A percentile compares a stretch with the other conserved stretches of the same genome.
Conservation (phyloP, 2,888 invertebrate genomes). For the Micoletzkya japonica region DNA sequence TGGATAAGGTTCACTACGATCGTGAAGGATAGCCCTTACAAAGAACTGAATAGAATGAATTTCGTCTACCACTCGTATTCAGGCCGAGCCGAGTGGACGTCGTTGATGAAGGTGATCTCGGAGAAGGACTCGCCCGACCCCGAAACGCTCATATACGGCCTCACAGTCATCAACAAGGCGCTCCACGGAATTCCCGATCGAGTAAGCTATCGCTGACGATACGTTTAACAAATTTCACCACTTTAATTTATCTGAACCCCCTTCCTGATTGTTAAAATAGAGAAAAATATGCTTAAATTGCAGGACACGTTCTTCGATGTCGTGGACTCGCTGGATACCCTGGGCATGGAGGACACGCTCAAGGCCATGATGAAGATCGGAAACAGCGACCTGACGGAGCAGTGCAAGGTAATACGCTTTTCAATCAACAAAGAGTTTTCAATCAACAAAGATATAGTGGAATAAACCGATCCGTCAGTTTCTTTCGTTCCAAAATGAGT, state of each 20-base stretch:
- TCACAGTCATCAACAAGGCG: constrained; percentile 82
- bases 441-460: too few relatives aligned
- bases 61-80: constrained; percentile 59
- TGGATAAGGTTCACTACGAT: too few relatives aligned
- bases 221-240: not conserved
- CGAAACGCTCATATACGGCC: constrained; percentile 91
- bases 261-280: not conserved
- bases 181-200: constrained; percentile 63
- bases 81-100: constrained; percentile 76
- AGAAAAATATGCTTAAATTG: constrained; percentile 33
- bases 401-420: constrained; percentile 16
- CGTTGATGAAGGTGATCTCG: constrained; percentile 81
- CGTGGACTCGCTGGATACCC: constrained; percentile 90
- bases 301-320: constrained; percentile 97
- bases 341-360: constrained; percentile 67
- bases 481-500: too few relatives aligned
- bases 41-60: too few relatives aligned
- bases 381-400: constrained; percentile 23
- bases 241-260: not conserved
- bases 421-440: too few relatives aligned
- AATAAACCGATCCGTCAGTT: too few relatives aligned
- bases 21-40: too few relatives aligned
- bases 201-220: constrained; percentile 38
- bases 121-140: constrained; percentile 90
- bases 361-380: constrained; percentile 41